phyloP scores from a whole-genome alignment of 2,113 vertebrate species.

The Tangachromis dhanisi region DNA sequence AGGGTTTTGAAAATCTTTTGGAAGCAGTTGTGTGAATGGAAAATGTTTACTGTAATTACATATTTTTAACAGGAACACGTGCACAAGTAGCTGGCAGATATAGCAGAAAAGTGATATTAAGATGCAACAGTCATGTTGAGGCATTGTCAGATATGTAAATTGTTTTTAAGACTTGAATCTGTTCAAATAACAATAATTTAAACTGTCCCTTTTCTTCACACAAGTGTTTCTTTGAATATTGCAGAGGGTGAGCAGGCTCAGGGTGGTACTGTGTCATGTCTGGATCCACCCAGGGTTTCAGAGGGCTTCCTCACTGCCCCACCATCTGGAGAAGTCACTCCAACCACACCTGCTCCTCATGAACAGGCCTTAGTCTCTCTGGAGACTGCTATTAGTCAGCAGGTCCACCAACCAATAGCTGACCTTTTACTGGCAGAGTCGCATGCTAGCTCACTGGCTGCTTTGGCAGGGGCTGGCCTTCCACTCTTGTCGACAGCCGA shows the following conservation, averaged over 20 bases:
- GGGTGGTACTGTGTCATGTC: slow-evolving; percentile 62
- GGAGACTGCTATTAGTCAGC: slow-evolving; percentile 80
- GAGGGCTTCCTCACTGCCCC: slow-evolving; percentile 84
- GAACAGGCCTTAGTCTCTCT: slow-evolving; percentile 78
- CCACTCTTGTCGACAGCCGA: slow-evolving; percentile 74
- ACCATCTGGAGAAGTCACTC: slow-evolving; percentile 81
- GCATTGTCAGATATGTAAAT: background rate
- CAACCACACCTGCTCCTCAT: slow-evolving; percentile 75
- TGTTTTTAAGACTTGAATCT: background rate
- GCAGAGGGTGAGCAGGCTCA: slow-evolving; percentile 74
- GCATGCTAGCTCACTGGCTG: slow-evolving; percentile 68
- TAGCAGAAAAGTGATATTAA: background rate
- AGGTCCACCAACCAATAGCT: slow-evolving; percentile 76
- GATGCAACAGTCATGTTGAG: background rate
- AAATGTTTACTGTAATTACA: background rate
- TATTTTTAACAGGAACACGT: background rate
- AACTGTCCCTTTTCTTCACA: background rate
- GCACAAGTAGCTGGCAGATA: background rate
- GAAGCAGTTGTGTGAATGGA: background rate
- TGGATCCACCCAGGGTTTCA: slow-evolving; percentile 75
- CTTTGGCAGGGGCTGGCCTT: slow-evolving; percentile 74
- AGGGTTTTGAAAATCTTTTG: rapidly evolving
- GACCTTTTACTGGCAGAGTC: slow-evolving; percentile 75
- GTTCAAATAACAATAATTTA: background rate
- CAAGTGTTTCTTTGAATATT: slow-evolving; percentile 16